Conservation (phyloP, 2,113 vertebrate genomes). For the Lontra canadensis region DNA sequence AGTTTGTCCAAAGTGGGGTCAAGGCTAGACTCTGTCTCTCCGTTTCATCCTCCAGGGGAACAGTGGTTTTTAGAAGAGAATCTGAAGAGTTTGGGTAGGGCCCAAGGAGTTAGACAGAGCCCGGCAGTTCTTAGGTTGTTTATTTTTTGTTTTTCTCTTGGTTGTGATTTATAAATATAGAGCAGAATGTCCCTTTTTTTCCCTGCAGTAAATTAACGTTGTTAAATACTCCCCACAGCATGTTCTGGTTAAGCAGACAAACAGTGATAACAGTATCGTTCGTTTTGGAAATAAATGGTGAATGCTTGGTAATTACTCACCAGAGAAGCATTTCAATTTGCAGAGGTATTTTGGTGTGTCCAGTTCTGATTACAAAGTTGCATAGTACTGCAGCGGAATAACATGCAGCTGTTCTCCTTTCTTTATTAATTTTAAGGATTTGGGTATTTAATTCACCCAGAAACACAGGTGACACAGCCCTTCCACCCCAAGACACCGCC, state of each 20-base stretch:
- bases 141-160: not conserved
- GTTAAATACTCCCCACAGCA: not conserved
- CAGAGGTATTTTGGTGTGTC: slow-evolving; percentile 27
- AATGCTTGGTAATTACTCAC: slow-evolving; percentile 42
- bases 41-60: not conserved
- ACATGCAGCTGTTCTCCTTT: not conserved
- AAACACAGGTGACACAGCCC: not conserved
- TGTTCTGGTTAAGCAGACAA: not conserved
- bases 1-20: not conserved
- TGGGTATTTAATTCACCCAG: not conserved
- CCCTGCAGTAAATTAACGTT: not conserved
- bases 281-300: slow-evolving; percentile 26
- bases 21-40: not conserved
- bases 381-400: not conserved
- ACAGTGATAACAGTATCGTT: not conserved
- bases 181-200: not conserved
- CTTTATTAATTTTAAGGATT: not conserved
- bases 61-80: not conserved
- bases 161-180: not conserved
- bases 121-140: not conserved
- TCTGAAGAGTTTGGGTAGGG: not conserved
- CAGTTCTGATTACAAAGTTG: slow-evolving; percentile 7
- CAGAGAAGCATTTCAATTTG: slow-evolving; percentile 10
- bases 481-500: not conserved
- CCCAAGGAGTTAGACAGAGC: not conserved